Base-by-base conservation (phyloP, 2,797 vertebrate species). In the Arnoldichthys spilopterus region DNA sequence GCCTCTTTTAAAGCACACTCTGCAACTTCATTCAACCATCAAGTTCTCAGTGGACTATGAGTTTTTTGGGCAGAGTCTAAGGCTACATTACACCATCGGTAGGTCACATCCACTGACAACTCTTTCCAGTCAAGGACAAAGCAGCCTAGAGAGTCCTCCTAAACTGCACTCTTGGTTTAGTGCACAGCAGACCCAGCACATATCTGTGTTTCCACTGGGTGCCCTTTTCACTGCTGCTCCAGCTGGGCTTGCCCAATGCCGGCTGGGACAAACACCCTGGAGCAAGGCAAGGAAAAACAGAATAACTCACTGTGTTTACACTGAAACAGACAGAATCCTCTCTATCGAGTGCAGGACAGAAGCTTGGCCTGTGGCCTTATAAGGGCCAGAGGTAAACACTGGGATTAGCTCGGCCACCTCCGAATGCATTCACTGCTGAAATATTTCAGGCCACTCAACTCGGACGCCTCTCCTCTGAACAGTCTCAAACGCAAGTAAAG, bases 251-350 rank as follows among this genome's bases (percentile, higher is more conserved):
- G 47, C 34, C n/a, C 4, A 4, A 4, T 13, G 7, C 43, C 45
- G 11, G 16, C 24, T 37, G 30, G 11, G 24, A 56, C 64, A 67
- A 67, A 47, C 64, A 45, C 64, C 40, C 64, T 54, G 63, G 59
- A n/a, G 30, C 56, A 22, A 30, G 30, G 68, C 71, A 28, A 58
- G 59, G 45, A 63, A 78, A 80, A 62, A 22, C 34, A 24, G 53
- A 58, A 69, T 20, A 15, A 20, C 16, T 64, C 30, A 40, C 1
- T 12, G 74, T 82, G 80, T 78, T 69, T 63, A 72, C 20, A 53
- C 15, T 37, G 45, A 79, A 80, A 78, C 32, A 4, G 43, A 83
- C 47, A 81, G 62, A 78, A 69, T 83, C 64, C 54, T 73, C 69
- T 83, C 54, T 51, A 76, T 76, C 67, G 47, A 78, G 68, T 67